Percentiles rank a stretch among this genome's conserved stretches.
These are phyloP conservation scores for Zaprionus obscuricornis DNA, from an alignment of 2,888 invertebrate genomes.

Conservation along the genomic window DNA sequence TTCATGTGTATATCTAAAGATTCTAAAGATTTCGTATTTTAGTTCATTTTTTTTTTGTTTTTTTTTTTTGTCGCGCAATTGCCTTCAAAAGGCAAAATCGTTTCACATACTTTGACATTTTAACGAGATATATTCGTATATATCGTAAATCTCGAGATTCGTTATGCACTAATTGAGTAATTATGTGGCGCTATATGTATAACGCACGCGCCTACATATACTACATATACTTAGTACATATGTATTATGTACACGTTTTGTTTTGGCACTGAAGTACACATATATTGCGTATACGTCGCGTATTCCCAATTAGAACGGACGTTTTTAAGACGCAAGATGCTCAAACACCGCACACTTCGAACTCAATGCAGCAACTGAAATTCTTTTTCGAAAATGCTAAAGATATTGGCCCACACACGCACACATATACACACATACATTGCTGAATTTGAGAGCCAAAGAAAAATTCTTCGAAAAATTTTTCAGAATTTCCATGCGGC, in stretches of 20 bases:
- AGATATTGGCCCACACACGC: conserved; percentile 44
- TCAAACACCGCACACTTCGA: conserved; percentile 71
- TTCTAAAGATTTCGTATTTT: conserved; percentile 25
- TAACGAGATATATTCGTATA: conserved; percentile 29
- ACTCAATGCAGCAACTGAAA: conserved; percentile 78
- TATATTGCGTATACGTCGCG: conserved; percentile 72
- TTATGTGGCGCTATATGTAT: conserved; percentile 54
- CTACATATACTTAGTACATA: conserved; percentile 7
- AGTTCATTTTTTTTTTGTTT: conserved; percentile 9
- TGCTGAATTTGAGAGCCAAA: conserved; percentile 58
- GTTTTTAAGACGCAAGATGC: conserved; percentile 17
- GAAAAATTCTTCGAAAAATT: conserved; percentile 26
- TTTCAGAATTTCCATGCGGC: conserved; percentile 68
- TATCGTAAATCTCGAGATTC: conserved; percentile 12
- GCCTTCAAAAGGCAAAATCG: conserved; percentile 45
- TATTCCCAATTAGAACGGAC: conserved; percentile 42
- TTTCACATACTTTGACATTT: conserved; percentile 71
- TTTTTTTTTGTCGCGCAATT: conserved; percentile 47
- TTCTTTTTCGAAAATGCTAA: conserved; percentile 59
- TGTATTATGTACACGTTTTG: conserved; percentile 40
- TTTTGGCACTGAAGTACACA: conserved; percentile 33
- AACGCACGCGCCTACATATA: conserved; percentile 45
- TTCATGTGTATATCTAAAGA: conserved; percentile 26
- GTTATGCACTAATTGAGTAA: conserved; percentile 59
- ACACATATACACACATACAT: conserved; percentile 7